Base-by-base conservation (phyloP, 2,888 invertebrate species). In the Tetramorium bicarinatum region DNA sequence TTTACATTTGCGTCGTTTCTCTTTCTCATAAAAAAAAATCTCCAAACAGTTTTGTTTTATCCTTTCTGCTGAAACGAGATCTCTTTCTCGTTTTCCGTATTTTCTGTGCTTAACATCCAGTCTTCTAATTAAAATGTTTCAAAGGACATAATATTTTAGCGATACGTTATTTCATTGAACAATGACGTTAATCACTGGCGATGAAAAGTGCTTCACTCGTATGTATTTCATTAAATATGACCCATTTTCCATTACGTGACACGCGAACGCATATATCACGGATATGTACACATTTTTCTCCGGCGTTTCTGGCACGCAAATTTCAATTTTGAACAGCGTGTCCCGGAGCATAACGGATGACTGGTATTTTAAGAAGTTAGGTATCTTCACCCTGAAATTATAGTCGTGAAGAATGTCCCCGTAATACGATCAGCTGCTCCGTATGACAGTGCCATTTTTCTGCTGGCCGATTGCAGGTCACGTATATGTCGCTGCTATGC, bases 391-490 rank as follows among this genome's bases (percentile, higher is more conserved):
- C 47, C 18, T 49, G 81, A 85, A 88, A 88, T 90, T 88, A 88
- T 89, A 66, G 80, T 66, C 71, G 82, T 80, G 84, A 86, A 69
- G 72, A 72, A 85, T 74, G 83, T 85, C 69, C 47, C 54, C 84
- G 87, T 90, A 92, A 92, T 88, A 72, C 87, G 91, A 92, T 92
- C 91, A 92, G 88, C 88, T 85, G 88, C 87, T 82, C 85, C 87
- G 82, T 88, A 90, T 91, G 87, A 90, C 91, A 89, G 84, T 76
- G 83, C 64, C 86, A 91, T 91, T 91, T 92, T 92, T 89, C 86
- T 76, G 84, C 76, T 49, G 87, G 87, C 86, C 90, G 91, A 91
- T 91, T 92, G 91, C 92, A 85, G 87, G 91, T 92, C 92, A 92
- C 92, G 92, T 92, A 92, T 67, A 86, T 84, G 87, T 66, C 34